Base-by-base conservation (phyloP, 2,888 invertebrate genomes). In the Aphodius granarius region DNA sequence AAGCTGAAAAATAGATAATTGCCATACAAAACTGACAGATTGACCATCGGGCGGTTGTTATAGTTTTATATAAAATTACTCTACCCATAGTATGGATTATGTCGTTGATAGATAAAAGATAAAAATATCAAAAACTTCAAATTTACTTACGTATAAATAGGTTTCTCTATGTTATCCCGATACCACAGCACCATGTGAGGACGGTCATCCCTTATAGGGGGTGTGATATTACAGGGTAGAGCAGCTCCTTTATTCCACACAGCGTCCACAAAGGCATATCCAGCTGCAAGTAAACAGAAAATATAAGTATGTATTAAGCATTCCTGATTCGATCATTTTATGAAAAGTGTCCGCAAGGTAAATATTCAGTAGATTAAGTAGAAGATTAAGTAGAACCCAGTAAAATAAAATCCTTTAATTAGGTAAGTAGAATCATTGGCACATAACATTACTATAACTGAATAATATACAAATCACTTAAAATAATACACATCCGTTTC, bases 151-250 rank as follows among this genome's bases (percentile, higher is more conserved):
- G 95, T 96, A 90, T 96, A 97, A 84, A 97, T 93, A 80, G 97
- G 96, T 88, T 95, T 95, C 79, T 94, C 94, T 73, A 93, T 93
- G 82, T 93, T 94, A 86, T 95, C 95, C 80, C 95, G 90, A 87
- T 95, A 97, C 96, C 96, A 97, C 73, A 97, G 91, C 81, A 97
- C 96, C 95, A 96, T 95, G 88, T 96, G 95, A 78, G 96, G 95
- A 79, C 94, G 91, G 87, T 96, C 96, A 83, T 95, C 95, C 83
- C 92, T 91, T 75, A 92, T 91, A 85, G 93, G 92, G 74, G 96
- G 95, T 83, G 94, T 94, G 86, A 96, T 95, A 90, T 96, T 95
- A 89, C 96, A 97, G 63, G 96, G 96, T 83, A 97, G 88, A 73
- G 94, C 93, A 76, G 96, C 95, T 81, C 94, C 94, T 73, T 93